phyloP scores from a whole-genome alignment of 2,888 invertebrate species.

The Thymelicus lineola region DNA sequence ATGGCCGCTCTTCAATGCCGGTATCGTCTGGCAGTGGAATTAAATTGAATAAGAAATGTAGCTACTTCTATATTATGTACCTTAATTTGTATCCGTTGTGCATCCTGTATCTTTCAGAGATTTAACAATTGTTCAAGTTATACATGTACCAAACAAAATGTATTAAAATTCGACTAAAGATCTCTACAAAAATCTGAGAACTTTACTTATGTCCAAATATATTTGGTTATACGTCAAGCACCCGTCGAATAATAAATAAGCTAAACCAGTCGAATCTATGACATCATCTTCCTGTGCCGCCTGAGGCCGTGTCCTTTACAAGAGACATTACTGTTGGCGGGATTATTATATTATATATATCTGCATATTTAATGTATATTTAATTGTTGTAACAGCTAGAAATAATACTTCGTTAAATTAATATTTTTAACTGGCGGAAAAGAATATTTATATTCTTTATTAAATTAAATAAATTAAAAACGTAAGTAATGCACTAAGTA shows the following conservation, averaged over 20 bases:
- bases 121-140: not conserved
- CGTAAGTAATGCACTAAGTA: not conserved
- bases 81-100: not conserved
- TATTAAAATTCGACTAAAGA: not conserved
- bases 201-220: slow-evolving; percentile 42
- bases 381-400: slow-evolving; percentile 5
- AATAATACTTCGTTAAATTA: not conserved
- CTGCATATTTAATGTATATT: slow-evolving; percentile 8
- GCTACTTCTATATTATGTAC: slow-evolving; percentile 38
- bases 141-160: no score
- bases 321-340: slow-evolving; percentile 52
- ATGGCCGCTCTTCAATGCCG: slow-evolving; percentile 33
- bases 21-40: slow-evolving; percentile 51
- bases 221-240: slow-evolving; percentile 65
- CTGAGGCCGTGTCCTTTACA: slow-evolving; percentile 72
- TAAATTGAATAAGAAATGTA: slow-evolving; percentile 56
- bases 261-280: slow-evolving; percentile 79
- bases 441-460: not conserved
- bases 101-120: slow-evolving; percentile 7
- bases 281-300: slow-evolving; percentile 81
- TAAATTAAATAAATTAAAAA: not conserved
- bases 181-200: not conserved
- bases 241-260: slow-evolving; percentile 78
- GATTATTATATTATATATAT: slow-evolving; percentile 15
- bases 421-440: not conserved